Conservation (phyloP, 2,797 vertebrate genomes). For the Telmatherina bonti region DNA sequence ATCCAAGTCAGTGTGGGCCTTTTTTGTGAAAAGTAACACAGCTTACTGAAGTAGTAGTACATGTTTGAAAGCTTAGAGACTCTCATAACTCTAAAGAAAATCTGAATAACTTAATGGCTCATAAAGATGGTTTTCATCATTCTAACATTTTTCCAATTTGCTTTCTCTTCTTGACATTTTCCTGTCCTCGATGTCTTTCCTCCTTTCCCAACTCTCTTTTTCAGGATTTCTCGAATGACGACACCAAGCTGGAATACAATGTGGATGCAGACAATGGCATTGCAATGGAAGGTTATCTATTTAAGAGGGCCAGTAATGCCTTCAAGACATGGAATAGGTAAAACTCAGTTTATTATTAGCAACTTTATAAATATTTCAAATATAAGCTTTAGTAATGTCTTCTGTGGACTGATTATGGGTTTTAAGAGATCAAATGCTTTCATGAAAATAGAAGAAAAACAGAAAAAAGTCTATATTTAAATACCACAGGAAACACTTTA, state of each 20-base stretch:
- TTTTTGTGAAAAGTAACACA: neutral
- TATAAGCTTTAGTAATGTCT: neutral
- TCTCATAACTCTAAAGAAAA: neutral
- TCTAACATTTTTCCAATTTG: conserved; percentile 1
- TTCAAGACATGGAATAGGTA: conserved; percentile 99
- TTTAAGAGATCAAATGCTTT: neutral
- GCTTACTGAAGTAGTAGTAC: neutral
- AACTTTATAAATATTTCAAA: neutral
- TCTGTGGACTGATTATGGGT: neutral
- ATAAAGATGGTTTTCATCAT: neutral
- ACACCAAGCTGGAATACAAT: conserved; percentile 96
- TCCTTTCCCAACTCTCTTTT: conserved; percentile 1
- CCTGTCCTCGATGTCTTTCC: neutral
- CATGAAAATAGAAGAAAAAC: neutral
- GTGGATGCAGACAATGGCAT: conserved; percentile 95
- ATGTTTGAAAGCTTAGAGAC: neutral
- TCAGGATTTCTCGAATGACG: conserved; percentile 96
- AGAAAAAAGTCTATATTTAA: neutral
- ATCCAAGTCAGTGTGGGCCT: neutral
- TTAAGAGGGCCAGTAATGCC: conserved; percentile 98
- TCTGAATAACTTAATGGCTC: neutral
- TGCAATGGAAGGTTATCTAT: conserved; percentile 98
- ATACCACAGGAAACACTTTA: neutral
- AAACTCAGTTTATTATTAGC: neutral
- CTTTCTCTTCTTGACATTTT: neutral